Conservation (phyloP, 2,113 vertebrate genomes). For the Isurus oxyrinchus region DNA sequence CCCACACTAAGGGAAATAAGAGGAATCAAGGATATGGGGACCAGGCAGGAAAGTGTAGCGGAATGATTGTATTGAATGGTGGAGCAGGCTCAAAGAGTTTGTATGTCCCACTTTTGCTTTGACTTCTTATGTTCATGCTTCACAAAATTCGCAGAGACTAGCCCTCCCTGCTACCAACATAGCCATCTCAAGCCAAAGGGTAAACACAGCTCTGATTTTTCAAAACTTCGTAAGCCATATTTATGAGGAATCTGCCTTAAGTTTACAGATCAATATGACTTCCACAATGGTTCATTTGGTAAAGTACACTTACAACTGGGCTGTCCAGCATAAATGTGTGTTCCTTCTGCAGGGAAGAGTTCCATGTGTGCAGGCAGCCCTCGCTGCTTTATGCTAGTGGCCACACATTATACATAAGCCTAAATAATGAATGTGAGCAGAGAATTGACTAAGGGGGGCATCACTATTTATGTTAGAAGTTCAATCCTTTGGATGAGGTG, state of each 20-base stretch:
- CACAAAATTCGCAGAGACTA: neutral
- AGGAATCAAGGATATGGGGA: too few species aligned
- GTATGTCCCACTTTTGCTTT: too few species aligned
- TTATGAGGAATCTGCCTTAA: neutral
- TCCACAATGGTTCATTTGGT: neutral
- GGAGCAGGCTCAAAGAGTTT: too few species aligned
- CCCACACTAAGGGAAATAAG: too few species aligned
- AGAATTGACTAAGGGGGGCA: neutral
- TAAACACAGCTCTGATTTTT: neutral
- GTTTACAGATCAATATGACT: neutral
- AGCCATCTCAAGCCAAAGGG: neutral
- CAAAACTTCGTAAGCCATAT: neutral
- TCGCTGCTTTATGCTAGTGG: neutral
- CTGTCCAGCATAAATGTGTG: neutral
- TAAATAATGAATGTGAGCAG: neutral
- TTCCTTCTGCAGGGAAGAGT: neutral
- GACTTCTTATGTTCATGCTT: neutral
- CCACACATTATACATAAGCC: neutral
- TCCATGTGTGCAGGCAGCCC: neutral
- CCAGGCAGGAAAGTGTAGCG: too few species aligned
- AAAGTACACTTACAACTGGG: neutral
- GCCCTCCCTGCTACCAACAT: neutral
- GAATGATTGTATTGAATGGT: too few species aligned
- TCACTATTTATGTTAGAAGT: neutral
- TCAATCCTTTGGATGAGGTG: neutral